Base-by-base conservation (phyloP, 2,888 invertebrate species). In the Apomyelois bistriatella region DNA sequence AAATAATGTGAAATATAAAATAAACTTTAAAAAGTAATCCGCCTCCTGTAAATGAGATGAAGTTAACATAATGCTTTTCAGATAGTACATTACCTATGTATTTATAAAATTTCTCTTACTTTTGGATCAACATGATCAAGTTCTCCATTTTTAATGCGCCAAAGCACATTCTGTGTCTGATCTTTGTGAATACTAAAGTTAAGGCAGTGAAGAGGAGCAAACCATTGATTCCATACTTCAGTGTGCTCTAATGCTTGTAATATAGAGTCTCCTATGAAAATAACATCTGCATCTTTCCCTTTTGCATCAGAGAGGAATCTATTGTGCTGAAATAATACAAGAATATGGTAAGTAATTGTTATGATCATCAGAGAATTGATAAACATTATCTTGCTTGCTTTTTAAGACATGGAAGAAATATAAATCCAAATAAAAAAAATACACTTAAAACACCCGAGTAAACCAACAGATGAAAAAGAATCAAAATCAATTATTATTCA, bases 141-240 rank as follows among this genome's bases (percentile, higher is more conserved):
- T 85, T 97, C 97, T 50, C 97, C 98, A 87, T 98, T 96, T 73
- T 93, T 92, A 43, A 98, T 93, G 67, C 98, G 92, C 98, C 98
- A 98, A 37, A 98, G 87, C 10, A 98, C 94, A 91, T 98, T 94
- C 79, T 98, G 95, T 36, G 96, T 96, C 76, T 94, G 93, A 84
- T 98, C 98, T 59, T 94, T 95, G 64, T 96, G 94, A 72, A 98
- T 96, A 66, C 97, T 97, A 86, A 97, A 96, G 83, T 98, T 98
- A 65, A 98, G 92, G 76, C 96, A 95, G 82, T 98, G 98, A 76
- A 98, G 91, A 1, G 97, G 98, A 54, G 95, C 97, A 92, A 97
- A 97, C 89, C 95, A 93, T 69, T 95, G 94, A 75, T 96, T 94
- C 97, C 97, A 98, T 48, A 96, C 93, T 85, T 96, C 95, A 13